Evolutionary conservation across 2,797 vertebrate species (phyloP).

Genomic region (Adelosebastes latens): DNA sequence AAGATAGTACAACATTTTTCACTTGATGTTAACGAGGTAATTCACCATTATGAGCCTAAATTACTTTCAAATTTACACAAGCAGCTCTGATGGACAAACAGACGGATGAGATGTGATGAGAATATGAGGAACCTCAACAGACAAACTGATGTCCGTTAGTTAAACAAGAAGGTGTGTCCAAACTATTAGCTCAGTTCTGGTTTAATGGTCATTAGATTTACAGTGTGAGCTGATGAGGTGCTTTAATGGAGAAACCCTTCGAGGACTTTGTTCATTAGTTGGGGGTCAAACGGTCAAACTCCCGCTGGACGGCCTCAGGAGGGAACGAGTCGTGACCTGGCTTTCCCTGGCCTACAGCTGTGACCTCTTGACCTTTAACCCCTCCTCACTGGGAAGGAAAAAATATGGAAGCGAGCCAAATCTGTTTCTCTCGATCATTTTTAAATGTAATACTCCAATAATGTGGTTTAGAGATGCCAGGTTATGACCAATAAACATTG

Average conservation of each 20-base stretch:
- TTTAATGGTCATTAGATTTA: conserved; percentile 30
- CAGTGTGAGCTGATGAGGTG: conserved; percentile 3
- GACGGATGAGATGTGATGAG: too few species aligned
- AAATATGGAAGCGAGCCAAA: neutral
- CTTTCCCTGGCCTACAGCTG: neutral
- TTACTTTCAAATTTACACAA: neutral
- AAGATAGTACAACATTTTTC: neutral
- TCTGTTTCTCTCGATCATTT: neutral
- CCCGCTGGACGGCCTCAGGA: conserved; percentile 14
- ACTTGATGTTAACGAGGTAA: neutral
- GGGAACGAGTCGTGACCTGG: neutral
- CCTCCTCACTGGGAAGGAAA: neutral
- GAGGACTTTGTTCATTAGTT: conserved; percentile 47
- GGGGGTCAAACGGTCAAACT: conserved; percentile 39
- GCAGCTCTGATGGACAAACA: neutral
- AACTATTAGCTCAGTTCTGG: conserved; percentile 13
- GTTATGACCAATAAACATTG: neutral
- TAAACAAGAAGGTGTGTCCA: conserved; percentile 43
- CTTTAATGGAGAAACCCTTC: conserved; percentile 33
- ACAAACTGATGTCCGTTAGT: conserved; percentile 14
- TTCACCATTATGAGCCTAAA: conserved; percentile 5
- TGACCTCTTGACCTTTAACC: conserved; percentile 30
- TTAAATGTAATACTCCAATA: neutral
- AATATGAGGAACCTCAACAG: neutral
- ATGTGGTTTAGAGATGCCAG: neutral